Percentiles rank a stretch among this genome's conserved stretches.
These are phyloP conservation scores for Ctenomys sociabilis DNA, from an alignment of 2,113 vertebrate genomes.

Conservation along the genomic window DNA sequence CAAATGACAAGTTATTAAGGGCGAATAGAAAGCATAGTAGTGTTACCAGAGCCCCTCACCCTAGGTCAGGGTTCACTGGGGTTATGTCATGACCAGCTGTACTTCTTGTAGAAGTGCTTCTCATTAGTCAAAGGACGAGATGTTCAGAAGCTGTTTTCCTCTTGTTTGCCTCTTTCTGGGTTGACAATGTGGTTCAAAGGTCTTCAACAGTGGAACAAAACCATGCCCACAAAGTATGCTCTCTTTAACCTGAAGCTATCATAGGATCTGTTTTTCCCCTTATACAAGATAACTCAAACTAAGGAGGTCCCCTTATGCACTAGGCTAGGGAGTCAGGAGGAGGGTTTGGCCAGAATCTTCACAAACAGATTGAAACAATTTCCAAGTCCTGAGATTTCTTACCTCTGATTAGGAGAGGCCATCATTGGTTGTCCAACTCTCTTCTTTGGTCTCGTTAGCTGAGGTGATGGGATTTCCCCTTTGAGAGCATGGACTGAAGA, in stretches of 20 bases:
- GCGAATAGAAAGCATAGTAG: slow-evolving; percentile 43
- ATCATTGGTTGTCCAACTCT: slow-evolving; percentile 77
- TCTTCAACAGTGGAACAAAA: slow-evolving; percentile 63
- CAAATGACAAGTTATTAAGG: slow-evolving; percentile 47
- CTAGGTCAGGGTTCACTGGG: slow-evolving; percentile 49
- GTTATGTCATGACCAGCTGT: slow-evolving; percentile 34
- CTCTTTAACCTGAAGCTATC: slow-evolving; percentile 53
- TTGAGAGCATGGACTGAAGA: slow-evolving; percentile 80
- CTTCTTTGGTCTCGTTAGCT: slow-evolving; percentile 77
- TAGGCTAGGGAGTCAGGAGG: not conserved
- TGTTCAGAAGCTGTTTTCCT: slow-evolving; percentile 73
- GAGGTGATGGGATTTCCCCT: slow-evolving; percentile 78
- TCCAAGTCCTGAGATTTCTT: slow-evolving; percentile 71
- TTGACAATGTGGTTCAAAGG: slow-evolving; percentile 74
- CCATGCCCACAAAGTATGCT: slow-evolving; percentile 31
- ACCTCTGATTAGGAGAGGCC: slow-evolving; percentile 77
- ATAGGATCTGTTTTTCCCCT: slow-evolving; percentile 4
- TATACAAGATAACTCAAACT: slow-evolving; percentile 29
- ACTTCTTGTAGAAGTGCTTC: slow-evolving; percentile 62
- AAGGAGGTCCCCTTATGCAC: not conserved
- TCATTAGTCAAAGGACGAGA: slow-evolving; percentile 63
- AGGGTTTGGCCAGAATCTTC: slow-evolving; percentile 38
- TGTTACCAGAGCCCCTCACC: slow-evolving; percentile 15
- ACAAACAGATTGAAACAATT: slow-evolving; percentile 37
- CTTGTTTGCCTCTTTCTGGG: slow-evolving; percentile 66